phyloP scores from a whole-genome alignment of 2,888 invertebrate genomes.

The Apotomis capreana region DNA sequence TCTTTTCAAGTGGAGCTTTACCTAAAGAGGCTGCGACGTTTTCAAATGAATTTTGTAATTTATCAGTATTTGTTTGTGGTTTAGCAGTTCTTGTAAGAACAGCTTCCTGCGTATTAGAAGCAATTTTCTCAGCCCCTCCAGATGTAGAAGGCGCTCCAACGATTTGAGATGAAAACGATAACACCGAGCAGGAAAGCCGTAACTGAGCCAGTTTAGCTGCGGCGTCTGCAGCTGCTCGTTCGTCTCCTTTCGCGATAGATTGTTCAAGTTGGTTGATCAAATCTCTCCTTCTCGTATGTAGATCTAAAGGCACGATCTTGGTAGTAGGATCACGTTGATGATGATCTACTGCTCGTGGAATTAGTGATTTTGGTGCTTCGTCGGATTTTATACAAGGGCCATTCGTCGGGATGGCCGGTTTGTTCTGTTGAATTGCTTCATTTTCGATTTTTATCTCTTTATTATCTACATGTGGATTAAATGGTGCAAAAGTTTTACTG shows the following conservation, averaged over 20 bases:
- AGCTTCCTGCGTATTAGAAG: conserved; percentile 2
- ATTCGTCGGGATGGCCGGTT: conserved; percentile 2
- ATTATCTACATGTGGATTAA: conserved; percentile 1
- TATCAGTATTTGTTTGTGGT: conserved; percentile 5
- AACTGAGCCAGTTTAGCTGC: conserved; percentile 90
- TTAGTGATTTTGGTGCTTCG: conserved; percentile 6
- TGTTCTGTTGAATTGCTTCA: conserved; percentile 1
- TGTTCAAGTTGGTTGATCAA: conserved; percentile 88
- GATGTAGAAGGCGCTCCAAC: conserved; percentile 55
- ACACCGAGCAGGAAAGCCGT: conserved; percentile 88
- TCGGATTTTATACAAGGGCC: neutral
- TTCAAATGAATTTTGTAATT: conserved; percentile 2
- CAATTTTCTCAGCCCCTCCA: conserved; percentile 17
- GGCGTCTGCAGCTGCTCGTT: conserved; percentile 88
- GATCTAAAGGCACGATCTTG: conserved; percentile 51
- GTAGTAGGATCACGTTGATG: conserved; percentile 20
- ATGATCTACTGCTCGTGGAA: neutral
- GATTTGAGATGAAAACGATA: conserved; percentile 77
- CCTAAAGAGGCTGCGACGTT: conserved; percentile 2
- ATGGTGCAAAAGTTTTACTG: neutral
- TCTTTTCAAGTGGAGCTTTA: conserved; percentile 14
- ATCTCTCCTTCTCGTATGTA: conserved; percentile 67
- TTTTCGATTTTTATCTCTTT: conserved; percentile 6
- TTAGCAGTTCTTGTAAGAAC: neutral
- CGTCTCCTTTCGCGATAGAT: conserved; percentile 90